Evolutionary conservation across 2,797 vertebrate genomes (phyloP).

Genomic region (Tadarida brasiliensis): DNA sequence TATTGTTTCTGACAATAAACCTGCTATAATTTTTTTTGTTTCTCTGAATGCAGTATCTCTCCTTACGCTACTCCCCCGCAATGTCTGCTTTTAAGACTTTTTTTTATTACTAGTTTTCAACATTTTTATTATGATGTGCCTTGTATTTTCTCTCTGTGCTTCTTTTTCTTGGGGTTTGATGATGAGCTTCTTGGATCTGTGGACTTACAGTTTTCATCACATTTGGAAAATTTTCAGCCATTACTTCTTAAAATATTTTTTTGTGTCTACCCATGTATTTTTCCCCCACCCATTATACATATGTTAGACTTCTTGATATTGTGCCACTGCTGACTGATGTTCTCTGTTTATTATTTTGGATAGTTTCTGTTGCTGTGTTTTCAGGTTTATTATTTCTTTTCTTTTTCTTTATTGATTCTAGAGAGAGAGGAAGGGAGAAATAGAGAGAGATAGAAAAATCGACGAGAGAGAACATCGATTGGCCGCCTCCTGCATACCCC

Average conservation of each 20-base stretch:
- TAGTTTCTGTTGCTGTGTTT: neutral
- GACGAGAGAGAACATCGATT: too few species aligned
- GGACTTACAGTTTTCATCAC: constrained; percentile 7
- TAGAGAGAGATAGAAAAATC: too few species aligned
- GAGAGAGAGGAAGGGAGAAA: too few species aligned
- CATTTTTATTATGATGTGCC: neutral
- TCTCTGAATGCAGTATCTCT: neutral
- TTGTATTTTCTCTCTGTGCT: constrained; percentile 33
- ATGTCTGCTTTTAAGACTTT: constrained; percentile 27
- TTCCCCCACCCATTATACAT: neutral
- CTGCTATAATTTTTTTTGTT: neutral
- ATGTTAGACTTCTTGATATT: neutral
- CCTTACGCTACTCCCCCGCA: neutral
- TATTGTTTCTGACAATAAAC: neutral
- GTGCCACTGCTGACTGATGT: neutral
- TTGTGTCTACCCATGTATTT: neutral
- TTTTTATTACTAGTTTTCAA: constrained; percentile 40
- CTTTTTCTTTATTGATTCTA: too few species aligned
- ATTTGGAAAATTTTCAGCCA: neutral
- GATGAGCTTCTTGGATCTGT: constrained; percentile 39
- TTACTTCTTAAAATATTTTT: constrained; percentile 11
- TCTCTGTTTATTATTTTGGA: neutral
- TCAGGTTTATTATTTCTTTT: neutral
- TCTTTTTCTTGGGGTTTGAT: neutral
- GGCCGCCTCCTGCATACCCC: too few species aligned